These are phyloP conservation scores for Lasioglossum leucozonium DNA, from an alignment of 2,888 invertebrate genomes.

Conservation along the genomic window DNA sequence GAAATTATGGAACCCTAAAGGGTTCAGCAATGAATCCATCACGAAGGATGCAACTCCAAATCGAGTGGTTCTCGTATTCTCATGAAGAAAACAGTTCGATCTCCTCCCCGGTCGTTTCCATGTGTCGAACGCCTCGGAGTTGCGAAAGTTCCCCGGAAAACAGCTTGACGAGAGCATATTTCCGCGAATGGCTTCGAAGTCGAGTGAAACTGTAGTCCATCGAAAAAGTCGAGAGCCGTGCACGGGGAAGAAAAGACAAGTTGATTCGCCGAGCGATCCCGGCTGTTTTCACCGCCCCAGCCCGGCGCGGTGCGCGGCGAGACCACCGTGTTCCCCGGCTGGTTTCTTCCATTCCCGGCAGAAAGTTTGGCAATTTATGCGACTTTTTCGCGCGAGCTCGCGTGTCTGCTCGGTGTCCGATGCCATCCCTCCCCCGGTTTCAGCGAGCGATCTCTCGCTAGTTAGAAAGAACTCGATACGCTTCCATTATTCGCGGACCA, in stretches of 20 bases:
- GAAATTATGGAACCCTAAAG: background rate
- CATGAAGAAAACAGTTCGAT: background rate
- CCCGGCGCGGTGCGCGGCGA: background rate
- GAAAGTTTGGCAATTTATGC: constrained; percentile 80
- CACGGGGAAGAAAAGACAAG: constrained; percentile 43
- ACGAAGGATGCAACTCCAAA: background rate
- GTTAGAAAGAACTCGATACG: constrained; percentile 1
- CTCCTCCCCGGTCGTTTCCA: background rate
- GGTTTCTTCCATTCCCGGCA: constrained; percentile 61
- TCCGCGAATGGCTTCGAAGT: constrained; percentile 35
- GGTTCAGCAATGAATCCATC: background rate
- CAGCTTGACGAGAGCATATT: constrained; percentile 52
- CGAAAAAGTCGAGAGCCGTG: constrained; percentile 45
- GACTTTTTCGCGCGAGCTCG: constrained; percentile 71
- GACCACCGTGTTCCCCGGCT: constrained; percentile 37
- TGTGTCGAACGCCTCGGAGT: background rate
- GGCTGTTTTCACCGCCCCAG: constrained; percentile 42
- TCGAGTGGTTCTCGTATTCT: background rate
- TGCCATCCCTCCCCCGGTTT: background rate
- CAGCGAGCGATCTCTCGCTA: background rate
- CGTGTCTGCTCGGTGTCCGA: constrained; percentile 62
- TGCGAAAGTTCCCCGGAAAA: constrained; percentile 37
- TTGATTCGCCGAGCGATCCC: constrained; percentile 42
- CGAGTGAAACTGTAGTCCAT: constrained; percentile 38
- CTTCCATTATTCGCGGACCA: constrained; percentile 3